phyloP scores from a whole-genome alignment of 2,888 invertebrate genomes.

The Caenorhabditis becei region DNA sequence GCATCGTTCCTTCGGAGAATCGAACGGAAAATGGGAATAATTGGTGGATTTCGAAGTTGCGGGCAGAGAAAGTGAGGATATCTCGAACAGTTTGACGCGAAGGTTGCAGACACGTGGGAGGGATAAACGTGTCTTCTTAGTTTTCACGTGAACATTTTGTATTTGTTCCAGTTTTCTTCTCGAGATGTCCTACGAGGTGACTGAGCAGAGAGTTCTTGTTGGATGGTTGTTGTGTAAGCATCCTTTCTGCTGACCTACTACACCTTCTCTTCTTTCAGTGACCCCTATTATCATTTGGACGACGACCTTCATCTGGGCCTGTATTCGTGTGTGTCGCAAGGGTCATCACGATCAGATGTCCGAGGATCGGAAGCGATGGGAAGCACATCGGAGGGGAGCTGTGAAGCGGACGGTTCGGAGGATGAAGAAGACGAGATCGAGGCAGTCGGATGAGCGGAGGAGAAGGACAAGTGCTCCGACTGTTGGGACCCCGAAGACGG shows the following conservation, averaged over 20 bases:
- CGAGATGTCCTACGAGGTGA: background rate
- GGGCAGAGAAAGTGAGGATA: background rate
- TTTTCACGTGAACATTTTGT: too few relatives aligned
- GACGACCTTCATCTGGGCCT: background rate
- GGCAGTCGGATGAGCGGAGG: background rate
- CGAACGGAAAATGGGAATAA: slow-evolving; percentile 1
- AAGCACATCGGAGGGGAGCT: background rate
- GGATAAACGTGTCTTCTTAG: too few relatives aligned
- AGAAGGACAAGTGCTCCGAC: background rate
- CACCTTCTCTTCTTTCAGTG: background rate
- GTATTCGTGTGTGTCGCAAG: background rate
- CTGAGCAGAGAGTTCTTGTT: background rate
- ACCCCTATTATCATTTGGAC: background rate
- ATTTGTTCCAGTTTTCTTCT: too few relatives aligned
- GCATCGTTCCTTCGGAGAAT: slow-evolving; percentile 8
- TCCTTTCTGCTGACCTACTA: background rate
- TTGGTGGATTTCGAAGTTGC: background rate
- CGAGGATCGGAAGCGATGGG: background rate
- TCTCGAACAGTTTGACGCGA: too few relatives aligned
- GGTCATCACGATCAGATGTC: background rate
- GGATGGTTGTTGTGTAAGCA: background rate
- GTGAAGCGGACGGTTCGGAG: background rate
- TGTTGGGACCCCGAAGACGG: background rate
- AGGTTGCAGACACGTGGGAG: too few relatives aligned
- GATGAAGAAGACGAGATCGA: background rate